Base-by-base conservation (phyloP, 2,888 invertebrate genomes). In the Drosophila greeni region DNA sequence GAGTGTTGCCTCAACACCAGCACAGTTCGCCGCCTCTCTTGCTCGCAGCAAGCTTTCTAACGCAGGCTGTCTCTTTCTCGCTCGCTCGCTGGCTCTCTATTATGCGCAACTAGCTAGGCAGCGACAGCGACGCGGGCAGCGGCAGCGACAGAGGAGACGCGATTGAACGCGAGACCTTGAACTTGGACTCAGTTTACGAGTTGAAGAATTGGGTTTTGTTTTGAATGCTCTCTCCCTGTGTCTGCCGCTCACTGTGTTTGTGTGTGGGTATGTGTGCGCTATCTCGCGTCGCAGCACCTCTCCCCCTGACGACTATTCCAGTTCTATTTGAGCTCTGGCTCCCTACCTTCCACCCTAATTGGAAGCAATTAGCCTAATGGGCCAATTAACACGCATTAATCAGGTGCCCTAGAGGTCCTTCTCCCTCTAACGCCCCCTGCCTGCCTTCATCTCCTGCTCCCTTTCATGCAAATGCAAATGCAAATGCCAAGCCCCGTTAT, bases 151-250 rank as follows among this genome's bases (percentile, higher is more conserved):
- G 58, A 36, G 61, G 65, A 75, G 78, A 81, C 75, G 70, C 70
- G 58, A 31, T 58, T 84, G 82, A 80, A 78, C 77, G 79, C 75
- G 54, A 84, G 84, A 85, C 86, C 86, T 86, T 87, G 86, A 86
- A 86, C 86, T 86, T 87, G 87, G 84, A 79, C 79, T 79, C 76
- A 81, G 74, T 74, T 85, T 76, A 69, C 72, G 76, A 84, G 84
- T 75, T 76, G 70, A 60, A 84, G 80, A 82, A 84, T 72, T 65
- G 72, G 69, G 70, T 61, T 69, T 82, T 84, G 75, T 80, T 80
- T 76, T 79, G 76, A 82, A 75, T 57, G 47, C 33, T 47, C 37
- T 42, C 33, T 49, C 48, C 26, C 36, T 47, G 20, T 20, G 29
- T 16, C 20, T 14, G 5, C 12, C 47, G 9, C 39, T 14, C 26